These are phyloP conservation scores for Heliconius hermathena DNA, from an alignment of 1,140 invertebrate genomes.

Conservation along the genomic window DNA sequence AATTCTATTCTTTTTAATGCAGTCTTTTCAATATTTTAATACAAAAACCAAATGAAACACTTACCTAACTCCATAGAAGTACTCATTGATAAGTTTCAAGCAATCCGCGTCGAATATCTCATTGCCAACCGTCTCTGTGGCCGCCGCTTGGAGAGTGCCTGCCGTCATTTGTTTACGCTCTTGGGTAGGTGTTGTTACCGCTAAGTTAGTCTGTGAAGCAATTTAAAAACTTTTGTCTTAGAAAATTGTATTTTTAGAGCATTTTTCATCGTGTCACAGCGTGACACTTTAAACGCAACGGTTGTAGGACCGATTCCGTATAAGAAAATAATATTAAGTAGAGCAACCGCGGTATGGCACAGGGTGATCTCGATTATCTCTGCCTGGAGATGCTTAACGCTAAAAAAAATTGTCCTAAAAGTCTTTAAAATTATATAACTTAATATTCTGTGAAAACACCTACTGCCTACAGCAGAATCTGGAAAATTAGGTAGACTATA, in stretches of 20 bases:
- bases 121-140: slow-evolving; percentile 89
- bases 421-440: too few species aligned
- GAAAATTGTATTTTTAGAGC: neutral
- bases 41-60: neutral
- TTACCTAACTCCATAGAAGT: slow-evolving; percentile 93
- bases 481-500: neutral
- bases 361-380: too few species aligned
- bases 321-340: too few species aligned
- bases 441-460: too few species aligned
- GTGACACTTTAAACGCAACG: too few species aligned
- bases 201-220: slow-evolving; percentile 83
- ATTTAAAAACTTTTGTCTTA: neutral
- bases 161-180: slow-evolving; percentile 90
- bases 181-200: slow-evolving; percentile 85
- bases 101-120: slow-evolving; percentile 94
- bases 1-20: too few species aligned
- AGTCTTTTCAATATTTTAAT: too few species aligned
- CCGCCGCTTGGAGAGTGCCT: slow-evolving; percentile 83
- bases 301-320: too few species aligned
- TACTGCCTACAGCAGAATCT: too few species aligned
- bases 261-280: neutral
- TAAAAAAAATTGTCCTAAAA: too few species aligned
- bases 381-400: too few species aligned
- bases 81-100: slow-evolving; percentile 97
- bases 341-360: too few species aligned